These are phyloP conservation scores for Gymnodraco acuticeps DNA, from an alignment of 2,797 vertebrate genomes.

Conservation along the genomic window DNA sequence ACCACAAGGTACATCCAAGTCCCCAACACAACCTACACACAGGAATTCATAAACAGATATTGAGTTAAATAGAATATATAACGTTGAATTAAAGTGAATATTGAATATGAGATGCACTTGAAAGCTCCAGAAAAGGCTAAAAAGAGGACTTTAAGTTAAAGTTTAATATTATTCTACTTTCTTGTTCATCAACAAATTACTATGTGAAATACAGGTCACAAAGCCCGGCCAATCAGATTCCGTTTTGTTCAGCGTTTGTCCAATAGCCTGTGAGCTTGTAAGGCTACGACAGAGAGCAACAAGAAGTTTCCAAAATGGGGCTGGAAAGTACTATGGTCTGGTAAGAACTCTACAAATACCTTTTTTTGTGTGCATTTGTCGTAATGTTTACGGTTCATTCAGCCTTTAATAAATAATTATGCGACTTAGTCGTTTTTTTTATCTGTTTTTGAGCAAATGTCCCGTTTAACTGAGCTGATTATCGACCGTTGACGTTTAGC, in stretches of 20 bases:
- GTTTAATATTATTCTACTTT: neutral
- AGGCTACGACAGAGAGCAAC: slow-evolving; percentile 55
- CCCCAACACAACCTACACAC: no score
- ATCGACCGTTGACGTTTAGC: slow-evolving; percentile 23
- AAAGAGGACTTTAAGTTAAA: neutral
- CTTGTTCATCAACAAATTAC: neutral
- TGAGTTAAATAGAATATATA: neutral
- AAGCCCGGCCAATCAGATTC: slow-evolving; percentile 67
- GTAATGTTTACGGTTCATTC: neutral
- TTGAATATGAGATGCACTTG: neutral
- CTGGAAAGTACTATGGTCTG: slow-evolving; percentile 98
- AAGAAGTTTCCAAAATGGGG: slow-evolving; percentile 92
- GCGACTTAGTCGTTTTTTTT: accelerated
- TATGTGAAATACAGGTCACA: neutral
- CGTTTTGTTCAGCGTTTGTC: slow-evolving; percentile 51
- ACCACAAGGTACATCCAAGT: neutral
- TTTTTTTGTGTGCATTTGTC: slow-evolving; percentile 3
- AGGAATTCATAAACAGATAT: no score
- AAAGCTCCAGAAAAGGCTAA: neutral
- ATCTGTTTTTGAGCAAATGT: neutral
- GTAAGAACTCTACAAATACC: slow-evolving; percentile 83
- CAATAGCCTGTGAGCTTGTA: slow-evolving; percentile 79
- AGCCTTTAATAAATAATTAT: accelerated
- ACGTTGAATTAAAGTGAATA: neutral
- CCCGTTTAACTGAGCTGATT: neutral